Conservation (phyloP, 92 coral and sea anemone species). For the Porites divaricata region DNA sequence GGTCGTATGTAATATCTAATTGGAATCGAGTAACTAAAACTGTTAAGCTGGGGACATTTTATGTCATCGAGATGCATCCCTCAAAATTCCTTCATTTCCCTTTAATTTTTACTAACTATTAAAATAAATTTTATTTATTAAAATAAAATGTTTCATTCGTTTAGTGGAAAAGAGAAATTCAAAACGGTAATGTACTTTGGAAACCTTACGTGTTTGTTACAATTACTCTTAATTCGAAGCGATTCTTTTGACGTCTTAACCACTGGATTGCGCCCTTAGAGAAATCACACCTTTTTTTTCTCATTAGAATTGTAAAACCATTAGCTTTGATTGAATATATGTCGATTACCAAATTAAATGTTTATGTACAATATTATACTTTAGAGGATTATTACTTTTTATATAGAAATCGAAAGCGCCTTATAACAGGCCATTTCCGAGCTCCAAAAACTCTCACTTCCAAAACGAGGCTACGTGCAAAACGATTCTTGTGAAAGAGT, state of each 20-base stretch:
- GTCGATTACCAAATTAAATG: background rate
- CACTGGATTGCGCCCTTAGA: background rate
- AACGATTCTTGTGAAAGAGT: too few relatives aligned
- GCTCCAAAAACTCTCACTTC: too few relatives aligned
- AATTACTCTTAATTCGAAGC: background rate
- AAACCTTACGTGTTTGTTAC: background rate
- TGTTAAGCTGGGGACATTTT: background rate
- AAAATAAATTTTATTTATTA: conserved; percentile 18
- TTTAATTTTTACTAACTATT: background rate
- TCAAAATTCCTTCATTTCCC: background rate
- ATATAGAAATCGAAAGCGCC: background rate
- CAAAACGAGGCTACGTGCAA: too few relatives aligned
- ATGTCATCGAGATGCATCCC: conserved; percentile 13
- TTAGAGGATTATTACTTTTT: background rate
- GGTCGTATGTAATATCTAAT: background rate
- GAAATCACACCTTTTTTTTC: background rate
- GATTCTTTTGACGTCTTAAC: background rate
- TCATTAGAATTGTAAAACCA: background rate
- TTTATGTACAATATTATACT: background rate
- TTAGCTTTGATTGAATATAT: background rate
- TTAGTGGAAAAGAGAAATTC: background rate
- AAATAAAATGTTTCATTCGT: background rate
- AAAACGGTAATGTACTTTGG: background rate
- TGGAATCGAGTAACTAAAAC: background rate
- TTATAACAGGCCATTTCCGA: too few relatives aligned